These are phyloP conservation scores for Gulo gulo DNA, from an alignment of 2,113 vertebrate genomes.

Conservation along the genomic window DNA sequence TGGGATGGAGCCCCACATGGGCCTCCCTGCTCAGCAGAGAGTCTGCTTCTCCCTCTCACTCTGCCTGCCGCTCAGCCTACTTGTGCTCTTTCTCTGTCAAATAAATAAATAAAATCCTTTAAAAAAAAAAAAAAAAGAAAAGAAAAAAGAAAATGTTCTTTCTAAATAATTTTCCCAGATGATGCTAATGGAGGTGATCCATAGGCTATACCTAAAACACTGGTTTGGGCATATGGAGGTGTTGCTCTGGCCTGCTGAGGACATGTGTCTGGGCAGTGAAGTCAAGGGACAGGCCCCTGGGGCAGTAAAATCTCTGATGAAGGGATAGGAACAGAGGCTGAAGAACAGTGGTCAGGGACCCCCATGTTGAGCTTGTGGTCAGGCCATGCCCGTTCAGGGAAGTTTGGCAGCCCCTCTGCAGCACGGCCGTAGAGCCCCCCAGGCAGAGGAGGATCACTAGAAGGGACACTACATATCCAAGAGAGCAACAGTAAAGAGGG, in stretches of 20 bases:
- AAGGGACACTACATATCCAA: fast-evolving
- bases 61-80: too few species aligned
- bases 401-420: not conserved
- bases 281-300: not conserved
- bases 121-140: too few species aligned
- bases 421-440: too few species aligned
- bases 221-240: not conserved
- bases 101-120: too few species aligned
- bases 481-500: not conserved
- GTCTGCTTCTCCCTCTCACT: too few species aligned
- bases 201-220: not conserved
- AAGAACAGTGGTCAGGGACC: not conserved
- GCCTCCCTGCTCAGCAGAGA: too few species aligned
- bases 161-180: not conserved
- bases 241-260: not conserved
- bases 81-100: too few species aligned
- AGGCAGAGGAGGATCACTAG: not conserved
- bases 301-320: not conserved
- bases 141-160: not conserved
- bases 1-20: too few species aligned
- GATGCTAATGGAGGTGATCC: not conserved
- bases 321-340: not conserved
- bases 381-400: not conserved
- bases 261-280: not conserved
- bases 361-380: not conserved